Evolutionary conservation across 2,113 vertebrate species (phyloP), one percentile per base, ranked within the genome.

Genomic region (Sceloporus undulatus): DNA sequence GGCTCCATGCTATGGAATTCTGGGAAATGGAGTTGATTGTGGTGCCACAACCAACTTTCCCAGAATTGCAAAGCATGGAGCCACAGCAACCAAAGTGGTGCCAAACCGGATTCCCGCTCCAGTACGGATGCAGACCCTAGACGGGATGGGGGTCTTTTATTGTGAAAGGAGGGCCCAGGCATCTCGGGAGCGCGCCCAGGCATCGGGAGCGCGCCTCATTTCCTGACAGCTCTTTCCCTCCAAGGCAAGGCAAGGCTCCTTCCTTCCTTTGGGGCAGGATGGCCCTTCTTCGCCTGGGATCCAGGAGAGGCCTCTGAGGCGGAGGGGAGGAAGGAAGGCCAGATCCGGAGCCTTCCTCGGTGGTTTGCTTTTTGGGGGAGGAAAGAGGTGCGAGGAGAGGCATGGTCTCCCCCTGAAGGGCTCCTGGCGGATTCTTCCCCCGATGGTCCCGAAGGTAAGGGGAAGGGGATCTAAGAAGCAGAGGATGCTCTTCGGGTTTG

Each of bases 171-270:
- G 90, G 23, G 90, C 89, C 34, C 34, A 34, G 34, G 34, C 34
- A 34, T 34, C 34, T 34, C 34, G 34, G 7, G 87, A 92, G 94
- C 92, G 88, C 85, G 85, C 89, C 88, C 91, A 86, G 91, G 92
- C 92, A 95, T 92, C 87, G 92, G 86, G 91, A 92, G 93, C 95
- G 97, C 95, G 95, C 93, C 95, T 96, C 96, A 95, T 98, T 98
- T 98, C 97, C 98, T 98, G 98, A 98, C 98, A 97, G 97, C 98
- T 98, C 98, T 98, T 98, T 98, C 98, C 98, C 98, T 59, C 56
- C 56, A 9, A 13, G 97, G 96, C 34, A 97, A 97, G 96, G 97
- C 98, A 98, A 98, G 98, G 97, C 98, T 99, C 97, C 97, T 96
- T 98, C 97, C 34, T 34, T 34, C 34, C 34, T 34, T 34, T 34